Percentiles rank a stretch among this genome's conserved stretches.
Conservation (phyloP, 2,797 vertebrate genomes). For the Lepilemur septentrionalis region DNA sequence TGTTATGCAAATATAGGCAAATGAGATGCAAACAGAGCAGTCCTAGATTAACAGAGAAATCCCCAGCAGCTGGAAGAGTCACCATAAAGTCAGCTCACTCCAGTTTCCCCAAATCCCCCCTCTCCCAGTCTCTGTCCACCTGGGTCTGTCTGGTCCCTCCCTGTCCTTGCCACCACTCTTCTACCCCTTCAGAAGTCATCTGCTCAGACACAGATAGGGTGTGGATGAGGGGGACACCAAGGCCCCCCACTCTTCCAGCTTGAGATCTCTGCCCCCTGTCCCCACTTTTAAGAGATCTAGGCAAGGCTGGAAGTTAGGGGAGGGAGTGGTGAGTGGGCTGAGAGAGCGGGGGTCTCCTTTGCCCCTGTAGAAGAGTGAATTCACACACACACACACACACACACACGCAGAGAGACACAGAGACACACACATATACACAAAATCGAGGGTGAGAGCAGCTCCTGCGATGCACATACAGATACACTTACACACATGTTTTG, state of each 20-base stretch:
- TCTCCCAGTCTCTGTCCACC: not conserved
- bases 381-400: not conserved
- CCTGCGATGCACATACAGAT: not conserved
- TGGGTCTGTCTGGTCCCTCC: not conserved
- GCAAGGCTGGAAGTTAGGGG: not conserved
- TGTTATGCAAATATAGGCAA: slow-evolving; percentile 80
- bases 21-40: slow-evolving; percentile 79
- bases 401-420: not conserved
- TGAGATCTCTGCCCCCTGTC: not conserved
- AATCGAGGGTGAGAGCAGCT: not conserved
- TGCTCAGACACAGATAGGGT: not conserved
- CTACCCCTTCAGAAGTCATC: no score
- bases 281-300: not conserved
- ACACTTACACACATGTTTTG: not conserved
- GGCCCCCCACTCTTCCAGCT: not conserved
- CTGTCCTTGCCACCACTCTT: not conserved
- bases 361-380: not conserved
- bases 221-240: not conserved
- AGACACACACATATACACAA: not conserved
- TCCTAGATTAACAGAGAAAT: slow-evolving; percentile 80
- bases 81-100: slow-evolving; percentile 56
- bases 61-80: slow-evolving; percentile 80
- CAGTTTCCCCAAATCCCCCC: not conserved
- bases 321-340: not conserved
- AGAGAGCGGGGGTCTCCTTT: not conserved